A percentile compares a stretch with the other conserved stretches of the same genome.
These are phyloP conservation scores for Mergus octosetaceus DNA, from an alignment of 2,797 vertebrate genomes.

Conservation along the genomic window DNA sequence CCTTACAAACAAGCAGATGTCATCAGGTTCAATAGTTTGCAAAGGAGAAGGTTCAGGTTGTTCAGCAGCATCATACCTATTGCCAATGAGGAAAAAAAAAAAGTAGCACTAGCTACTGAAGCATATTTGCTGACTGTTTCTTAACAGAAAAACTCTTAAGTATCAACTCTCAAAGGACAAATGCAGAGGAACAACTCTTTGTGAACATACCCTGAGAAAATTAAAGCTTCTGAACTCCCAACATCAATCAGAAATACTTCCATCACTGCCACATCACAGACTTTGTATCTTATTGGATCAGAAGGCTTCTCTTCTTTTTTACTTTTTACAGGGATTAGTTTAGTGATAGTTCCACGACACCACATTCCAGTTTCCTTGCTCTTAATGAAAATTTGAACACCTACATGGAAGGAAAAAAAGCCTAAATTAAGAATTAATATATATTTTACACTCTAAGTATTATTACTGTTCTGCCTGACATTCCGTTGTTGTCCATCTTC, in stretches of 20 bases:
- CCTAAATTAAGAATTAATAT: background rate
- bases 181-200: background rate
- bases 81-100: constrained; percentile 30
- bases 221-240: constrained; percentile 74
- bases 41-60: constrained; percentile 21
- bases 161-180: background rate
- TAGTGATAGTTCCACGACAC: constrained; percentile 80
- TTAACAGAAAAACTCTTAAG: background rate
- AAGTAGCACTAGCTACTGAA: background rate
- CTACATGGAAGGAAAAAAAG: constrained; percentile 52
- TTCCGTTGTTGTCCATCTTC: background rate
- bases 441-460: background rate
- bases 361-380: constrained; percentile 72
- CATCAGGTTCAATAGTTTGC: constrained; percentile 26
- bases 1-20: constrained; percentile 69
- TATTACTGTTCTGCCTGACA: background rate
- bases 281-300: constrained; percentile 60
- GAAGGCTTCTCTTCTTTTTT: constrained; percentile 45
- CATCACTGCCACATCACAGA: constrained; percentile 72
- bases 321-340: constrained; percentile 72
- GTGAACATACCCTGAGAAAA: constrained; percentile 74
- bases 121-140: background rate
- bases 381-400: constrained; percentile 71
- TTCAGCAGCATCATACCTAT: background rate
- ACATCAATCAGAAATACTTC: constrained; percentile 78